Evolutionary conservation across 2,797 vertebrate species (phyloP), one percentile per base, ranked within the genome.

Genomic region (Calcarius lapponicus): DNA sequence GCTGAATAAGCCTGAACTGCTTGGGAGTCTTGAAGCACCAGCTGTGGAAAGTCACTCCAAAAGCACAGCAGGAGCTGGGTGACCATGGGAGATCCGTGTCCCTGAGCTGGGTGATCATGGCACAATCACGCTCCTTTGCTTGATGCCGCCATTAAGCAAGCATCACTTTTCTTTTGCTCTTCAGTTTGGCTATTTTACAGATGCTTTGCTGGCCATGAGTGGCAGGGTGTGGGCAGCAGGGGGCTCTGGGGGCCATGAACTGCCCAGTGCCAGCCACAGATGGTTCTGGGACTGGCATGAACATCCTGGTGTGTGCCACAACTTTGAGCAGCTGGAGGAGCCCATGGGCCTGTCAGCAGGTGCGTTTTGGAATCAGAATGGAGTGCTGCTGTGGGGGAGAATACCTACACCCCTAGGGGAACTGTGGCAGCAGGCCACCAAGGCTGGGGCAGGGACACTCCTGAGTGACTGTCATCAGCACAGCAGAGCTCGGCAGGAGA

Each of bases 201-300:
- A 19, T 20, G 17, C 13, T 54, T 34, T 66, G 32, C 24, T 69
- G 67, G 31, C 58, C 45, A 1, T 9, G 36, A 57, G 16, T 2
- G 6, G 17, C 62, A 17, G n/a, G 36, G 3, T 26, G n/a, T 61
- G 50, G 50, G 36, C 28, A 48, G n/a, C 6, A 53, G 25, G 26
- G 76, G 16, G 34, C 17, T 48, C 9, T 6, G 4, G n/a, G 28
- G 22, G 15, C 42, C 4, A 8, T 25, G 48, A n/a, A 11, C 25
- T 10, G 8, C 19, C 17, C 47, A 60, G 36, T 79, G 38, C 57
- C 3, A 9, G 17, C 32, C 72, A 53, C 4, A 17, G 43, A 19
- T 0, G 0, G 9, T 20, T 61, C 34, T 82, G 47, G 28, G 36
- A 32, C 24, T 0, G 0, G 5, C 19, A 10, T 6, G 20, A 43